Base-by-base conservation (phyloP, 30 jellyfish, hydroid and myxozoan genomes). In the Chironex yamaguchii region DNA sequence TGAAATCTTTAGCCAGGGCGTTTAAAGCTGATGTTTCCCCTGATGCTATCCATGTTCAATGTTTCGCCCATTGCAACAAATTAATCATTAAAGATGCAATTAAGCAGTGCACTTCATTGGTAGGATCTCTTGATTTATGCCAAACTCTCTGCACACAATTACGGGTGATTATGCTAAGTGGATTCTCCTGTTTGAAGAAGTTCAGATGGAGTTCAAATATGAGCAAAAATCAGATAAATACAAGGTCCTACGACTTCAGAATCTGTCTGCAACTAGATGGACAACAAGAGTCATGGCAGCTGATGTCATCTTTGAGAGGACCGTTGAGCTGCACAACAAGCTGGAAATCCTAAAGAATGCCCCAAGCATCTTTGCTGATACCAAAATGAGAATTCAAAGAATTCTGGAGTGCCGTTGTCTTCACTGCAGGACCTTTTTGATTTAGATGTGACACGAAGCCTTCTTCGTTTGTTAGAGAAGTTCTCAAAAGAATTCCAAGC, bases 261-360 rank as follows among this genome's bases (percentile, higher is more conserved):
- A 67, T 49, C 87, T 67, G 35, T 83, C 93, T 1, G 81, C 87
- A 12, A 67, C 93, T 33, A 81, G 92, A 49, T 67, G 84, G 92
- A 65, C 92, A 65, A 66, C 92, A 22, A 36, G 76, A 81, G 85
- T 67, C 66, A 81, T 42, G 53, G 92, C 92, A 6, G 92, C 92
- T 13, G 71, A 81, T 67, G 52, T 65, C 76, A 49, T 81, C 77
- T 67, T 81, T 67, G 85, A 81, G 25, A 81, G 68, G 30, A 0
- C 31, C 22, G 48, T 72, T 51, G 89, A 64, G 62, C 42, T 54
- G 76, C 64, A 30, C 4, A 36, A 76, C 66, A 81, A 67, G 22
- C 71, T 64, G 30, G 67, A 50, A 67, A 23, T 21, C 33, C 49
- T 66, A 11, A 65, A 36, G 51, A 34, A 64, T 35, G 92, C 66